phyloP scores from a whole-genome alignment of 2,888 invertebrate species.

The Craniophora ligustri region DNA sequence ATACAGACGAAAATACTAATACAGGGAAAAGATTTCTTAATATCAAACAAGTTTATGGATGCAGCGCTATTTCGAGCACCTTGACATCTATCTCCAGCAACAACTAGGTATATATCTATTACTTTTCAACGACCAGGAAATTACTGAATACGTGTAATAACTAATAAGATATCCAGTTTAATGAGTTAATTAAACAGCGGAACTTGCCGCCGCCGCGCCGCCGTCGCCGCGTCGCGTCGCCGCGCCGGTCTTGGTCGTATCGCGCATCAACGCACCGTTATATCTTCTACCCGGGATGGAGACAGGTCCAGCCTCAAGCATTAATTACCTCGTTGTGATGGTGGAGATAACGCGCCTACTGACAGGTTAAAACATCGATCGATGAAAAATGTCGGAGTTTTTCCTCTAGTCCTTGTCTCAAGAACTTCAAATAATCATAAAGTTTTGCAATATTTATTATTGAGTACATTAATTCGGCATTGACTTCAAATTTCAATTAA shows the following conservation, averaged over 20 bases:
- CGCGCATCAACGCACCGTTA: constrained; percentile 30
- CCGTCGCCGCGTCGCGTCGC: neutral
- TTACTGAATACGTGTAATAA: constrained; percentile 11
- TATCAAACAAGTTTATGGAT: too few relatives aligned
- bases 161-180: constrained; percentile 15
- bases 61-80: constrained; percentile 27
- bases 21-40: too few relatives aligned
- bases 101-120: neutral
- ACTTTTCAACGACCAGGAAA: constrained; percentile 22
- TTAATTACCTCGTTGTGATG: constrained; percentile 9
- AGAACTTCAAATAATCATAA: neutral
- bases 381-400: too few relatives aligned
- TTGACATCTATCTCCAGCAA: neutral
- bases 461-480: too few relatives aligned
- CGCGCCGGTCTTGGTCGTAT: too few relatives aligned
- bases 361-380: too few relatives aligned
- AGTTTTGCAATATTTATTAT: too few relatives aligned
- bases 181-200: constrained; percentile 33
- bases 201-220: constrained; percentile 11
- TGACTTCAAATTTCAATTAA: too few relatives aligned
- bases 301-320: constrained; percentile 4
- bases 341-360: constrained; percentile 4
- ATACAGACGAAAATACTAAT: too few relatives aligned
- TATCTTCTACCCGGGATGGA: constrained; percentile 8
- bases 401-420: too few relatives aligned